Conservation (phyloP, 2,113 vertebrate genomes). For the Cyprinodon tularosa region DNA sequence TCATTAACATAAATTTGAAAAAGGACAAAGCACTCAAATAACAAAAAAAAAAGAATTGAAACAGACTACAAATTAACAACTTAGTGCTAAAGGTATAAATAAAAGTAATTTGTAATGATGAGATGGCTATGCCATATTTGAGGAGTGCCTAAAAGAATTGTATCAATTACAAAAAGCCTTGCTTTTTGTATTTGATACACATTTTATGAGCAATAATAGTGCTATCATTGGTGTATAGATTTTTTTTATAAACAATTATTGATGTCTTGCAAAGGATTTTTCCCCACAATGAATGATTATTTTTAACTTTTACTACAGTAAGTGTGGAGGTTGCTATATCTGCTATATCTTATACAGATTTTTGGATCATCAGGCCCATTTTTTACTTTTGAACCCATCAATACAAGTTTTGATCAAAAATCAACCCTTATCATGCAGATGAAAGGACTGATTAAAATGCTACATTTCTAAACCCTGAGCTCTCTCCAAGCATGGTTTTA, state of each 20-base stretch:
- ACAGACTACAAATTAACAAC: too few relatives aligned
- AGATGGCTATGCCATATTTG: not conserved
- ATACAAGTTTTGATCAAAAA: not conserved
- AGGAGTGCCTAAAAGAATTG: not conserved
- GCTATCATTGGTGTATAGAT: not conserved
- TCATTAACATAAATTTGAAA: too few relatives aligned
- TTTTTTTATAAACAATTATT: not conserved
- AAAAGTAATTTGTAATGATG: not conserved
- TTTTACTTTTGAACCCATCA: not conserved
- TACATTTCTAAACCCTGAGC: not conserved
- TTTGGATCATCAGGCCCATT: not conserved
- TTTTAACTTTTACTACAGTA: not conserved
- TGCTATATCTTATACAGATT: not conserved
- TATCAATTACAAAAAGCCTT: not conserved
- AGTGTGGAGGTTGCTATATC: not conserved
- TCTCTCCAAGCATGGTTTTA: not conserved
- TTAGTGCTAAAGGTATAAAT: not conserved
- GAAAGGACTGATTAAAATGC: not conserved
- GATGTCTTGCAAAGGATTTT: not conserved
- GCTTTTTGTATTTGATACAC: too few relatives aligned
- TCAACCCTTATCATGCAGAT: not conserved
- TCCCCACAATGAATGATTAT: not conserved
- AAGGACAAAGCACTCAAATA: not conserved
- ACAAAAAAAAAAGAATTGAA: not conserved
- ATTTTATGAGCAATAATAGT: not conserved